Base-by-base conservation (phyloP, 2,797 vertebrate species). In the Staurois parvus region DNA sequence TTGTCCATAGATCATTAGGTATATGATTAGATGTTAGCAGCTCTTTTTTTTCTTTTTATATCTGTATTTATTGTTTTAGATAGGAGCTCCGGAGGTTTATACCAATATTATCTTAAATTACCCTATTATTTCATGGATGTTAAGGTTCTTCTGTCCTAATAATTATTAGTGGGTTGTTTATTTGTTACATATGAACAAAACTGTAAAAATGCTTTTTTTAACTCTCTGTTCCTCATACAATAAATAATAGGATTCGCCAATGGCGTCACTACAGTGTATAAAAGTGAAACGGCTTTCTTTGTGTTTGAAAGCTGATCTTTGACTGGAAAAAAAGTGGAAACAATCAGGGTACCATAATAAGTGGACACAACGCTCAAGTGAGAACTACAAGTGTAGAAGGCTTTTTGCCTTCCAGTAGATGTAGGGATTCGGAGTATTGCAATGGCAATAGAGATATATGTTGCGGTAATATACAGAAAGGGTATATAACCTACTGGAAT, bases 321-420 rank as follows among this genome's bases (percentile, higher is more conserved):
- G 6, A 32, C n/a, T 13, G 59, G 56, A 26, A 42, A 24, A 15
- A 24, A n/a, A 42, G 66, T 66, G 29, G 21, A 42, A 2, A 62
- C 76, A 67, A 79, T 67, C 11, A 79, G 76, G 24, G 24, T 66
- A 11, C 76, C 76, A 45, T 67, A 79, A 42, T 67, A 79, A 9
- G 59, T 67, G n/a, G 56, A 79, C 29, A 79, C 62, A 15, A 79
- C 34, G 21, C 56, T 29, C 1, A 79, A 62, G 62, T 79, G 76
- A 13, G 76, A 79, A 15, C 34, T 67, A 64, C 76, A 79, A n/a
- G n/a, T n/a, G n/a, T n/a, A n/a, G n/a, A n/a, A n/a, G n/a, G n/a
- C n/a, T n/a, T n/a, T n/a, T n/a, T 67, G 76, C 13, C 62, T 66
- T n/a, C 76, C 56, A 40, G 12, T 67, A 34, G 5, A n/a, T 9